phyloP scores from a whole-genome alignment of 2,113 vertebrate species.

The Notarius lentiginosus region DNA sequence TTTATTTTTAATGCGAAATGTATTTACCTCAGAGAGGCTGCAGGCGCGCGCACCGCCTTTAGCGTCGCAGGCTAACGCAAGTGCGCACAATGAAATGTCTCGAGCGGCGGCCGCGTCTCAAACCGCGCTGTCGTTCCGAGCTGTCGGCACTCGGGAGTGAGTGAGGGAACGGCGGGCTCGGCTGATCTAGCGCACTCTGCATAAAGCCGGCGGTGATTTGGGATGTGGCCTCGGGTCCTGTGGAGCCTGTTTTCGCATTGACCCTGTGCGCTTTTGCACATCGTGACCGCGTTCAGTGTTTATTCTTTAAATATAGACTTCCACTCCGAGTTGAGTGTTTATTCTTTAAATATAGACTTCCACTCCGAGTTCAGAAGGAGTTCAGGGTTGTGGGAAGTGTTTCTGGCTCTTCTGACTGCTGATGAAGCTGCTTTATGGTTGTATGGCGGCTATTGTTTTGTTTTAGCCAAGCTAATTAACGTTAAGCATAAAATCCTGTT shows the following conservation, averaged over 20 bases:
- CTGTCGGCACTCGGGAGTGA: not conserved
- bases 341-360: too few species aligned
- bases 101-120: not conserved
- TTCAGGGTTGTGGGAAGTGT: not conserved
- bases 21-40: not conserved
- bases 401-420: not conserved
- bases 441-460: not conserved
- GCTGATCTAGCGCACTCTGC: conserved; percentile 53
- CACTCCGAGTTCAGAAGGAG: too few species aligned
- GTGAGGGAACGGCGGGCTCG: conserved; percentile 74
- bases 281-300: not conserved
- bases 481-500: not conserved
- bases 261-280: not conserved
- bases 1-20: too few species aligned
- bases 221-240: not conserved
- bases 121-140: not conserved
- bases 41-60: not conserved
- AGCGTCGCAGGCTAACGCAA: conserved; percentile 1
- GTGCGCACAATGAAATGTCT: conserved; percentile 28
- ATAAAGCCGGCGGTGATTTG: not conserved
- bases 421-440: not conserved
- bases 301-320: too few species aligned
- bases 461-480: not conserved
- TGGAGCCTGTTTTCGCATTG: not conserved
- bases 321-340: too few species aligned